Conservation (phyloP, 2,888 invertebrate genomes). For the Ypsolopha sequella region DNA sequence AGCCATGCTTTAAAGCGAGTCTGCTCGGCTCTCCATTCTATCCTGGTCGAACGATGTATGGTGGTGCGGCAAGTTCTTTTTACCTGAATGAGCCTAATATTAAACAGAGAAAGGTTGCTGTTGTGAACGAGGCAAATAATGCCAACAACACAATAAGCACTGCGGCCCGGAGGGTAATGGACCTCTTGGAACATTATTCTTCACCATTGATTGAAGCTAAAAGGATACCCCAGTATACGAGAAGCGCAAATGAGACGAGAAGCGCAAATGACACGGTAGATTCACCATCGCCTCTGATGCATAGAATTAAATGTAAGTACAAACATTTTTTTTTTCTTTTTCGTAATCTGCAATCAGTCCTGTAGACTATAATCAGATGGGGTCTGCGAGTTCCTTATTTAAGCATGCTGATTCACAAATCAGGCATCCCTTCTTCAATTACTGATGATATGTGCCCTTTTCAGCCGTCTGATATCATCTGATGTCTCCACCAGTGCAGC, state of each 20-base stretch:
- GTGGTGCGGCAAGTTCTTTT: conserved; percentile 73
- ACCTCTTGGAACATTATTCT: conserved; percentile 84
- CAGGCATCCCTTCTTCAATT: too few species aligned
- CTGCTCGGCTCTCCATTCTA: conserved; percentile 78
- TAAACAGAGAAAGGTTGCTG: conserved; percentile 24
- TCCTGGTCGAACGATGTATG: conserved; percentile 79
- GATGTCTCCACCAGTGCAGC: too few species aligned
- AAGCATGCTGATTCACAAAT: too few species aligned
- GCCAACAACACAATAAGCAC: conserved; percentile 67
- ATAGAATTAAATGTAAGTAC: conserved; percentile 1
- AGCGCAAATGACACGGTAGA: conserved; percentile 9
- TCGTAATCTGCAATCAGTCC: too few species aligned
- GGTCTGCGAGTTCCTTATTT: too few species aligned
- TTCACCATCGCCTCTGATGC: not conserved
- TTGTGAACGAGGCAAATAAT: conserved; percentile 26
- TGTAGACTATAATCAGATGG: too few species aligned
- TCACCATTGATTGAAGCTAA: conserved; percentile 84
- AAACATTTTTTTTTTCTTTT: too few species aligned
- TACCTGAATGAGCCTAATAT: conserved; percentile 58
- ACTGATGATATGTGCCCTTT: too few species aligned
- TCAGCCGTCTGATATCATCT: too few species aligned
- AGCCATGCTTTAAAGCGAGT: conserved; percentile 40
- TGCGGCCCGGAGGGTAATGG: conserved; percentile 83
- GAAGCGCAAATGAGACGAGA: conserved; percentile 15
- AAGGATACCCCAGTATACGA: conserved; percentile 72